Evolutionary conservation across 2,888 invertebrate species (phyloP).

Genomic region (Osmoderma eremita): DNA sequence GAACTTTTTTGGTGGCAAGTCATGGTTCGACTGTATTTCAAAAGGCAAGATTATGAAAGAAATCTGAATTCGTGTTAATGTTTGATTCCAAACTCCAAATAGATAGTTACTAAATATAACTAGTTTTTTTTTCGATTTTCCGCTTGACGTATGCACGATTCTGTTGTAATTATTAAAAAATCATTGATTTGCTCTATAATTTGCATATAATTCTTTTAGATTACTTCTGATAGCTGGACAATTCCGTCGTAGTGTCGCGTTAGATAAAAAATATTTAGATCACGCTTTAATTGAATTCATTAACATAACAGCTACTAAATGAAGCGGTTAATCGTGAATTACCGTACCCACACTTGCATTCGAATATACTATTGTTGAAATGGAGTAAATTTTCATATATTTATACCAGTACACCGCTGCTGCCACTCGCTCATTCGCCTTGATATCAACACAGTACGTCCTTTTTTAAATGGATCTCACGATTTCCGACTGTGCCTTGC

Average conservation of each 20-base stretch:
- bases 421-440: slow-evolving; percentile 1
- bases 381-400: slow-evolving; percentile 23
- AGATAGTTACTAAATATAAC: no score
- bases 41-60: no score
- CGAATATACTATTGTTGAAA: slow-evolving; percentile 15
- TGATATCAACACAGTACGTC: background rate
- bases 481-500: slow-evolving; percentile 1
- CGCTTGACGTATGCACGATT: no score
- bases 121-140: no score
- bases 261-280: background rate
- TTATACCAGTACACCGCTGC: slow-evolving; percentile 24
- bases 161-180: no score
- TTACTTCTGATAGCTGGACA: background rate
- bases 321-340: slow-evolving; percentile 1
- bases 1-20: no score
- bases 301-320: slow-evolving; percentile 21
- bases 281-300: slow-evolving; percentile 21
- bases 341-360: slow-evolving; percentile 1
- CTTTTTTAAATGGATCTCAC: slow-evolving; percentile 9
- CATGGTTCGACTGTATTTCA: no score
- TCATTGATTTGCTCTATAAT: no score
- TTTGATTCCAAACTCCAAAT: no score
- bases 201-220: background rate
- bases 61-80: no score
- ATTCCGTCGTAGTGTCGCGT: background rate